Evolutionary conservation across 2,888 invertebrate genomes (phyloP), one percentile per base, ranked within the genome.

Genomic region (Tachina lurida): DNA sequence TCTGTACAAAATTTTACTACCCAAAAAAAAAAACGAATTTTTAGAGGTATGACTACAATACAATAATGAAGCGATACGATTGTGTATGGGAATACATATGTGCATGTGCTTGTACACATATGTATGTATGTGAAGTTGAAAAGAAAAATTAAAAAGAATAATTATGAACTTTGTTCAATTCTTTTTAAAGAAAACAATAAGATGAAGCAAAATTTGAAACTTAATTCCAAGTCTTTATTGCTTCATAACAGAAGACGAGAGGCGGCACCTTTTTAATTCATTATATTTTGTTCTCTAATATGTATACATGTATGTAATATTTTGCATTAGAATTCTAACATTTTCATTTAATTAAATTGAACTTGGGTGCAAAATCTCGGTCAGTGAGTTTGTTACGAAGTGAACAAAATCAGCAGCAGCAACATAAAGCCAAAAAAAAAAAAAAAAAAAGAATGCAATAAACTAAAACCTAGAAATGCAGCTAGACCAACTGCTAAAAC

Each of bases 361-460:
- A 82, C 82, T 85, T 85, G 85, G 82, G 58, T 85, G 85, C 70
- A 60, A 74, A 85, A 85, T 78, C 78, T 82, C 81, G 85, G 85
- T 85, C 85, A 85, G 63, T 85, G 85, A 82, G 82, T 85, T 58
- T 78, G 82, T 82, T 85, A 75, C 58, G 52, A 82, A 70, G 70
- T 78, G 76, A 74, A 58, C 62, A 80, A 54, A 56, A 76, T 31
- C 39, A 74, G 22, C 47, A 81, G 47, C 43, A 74, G 49, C 19
- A 75, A 22, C 22, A 58, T 13, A 58, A 41, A 47, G 10, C 65
- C 2, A 31, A 71, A 31, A 39, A 31, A 31, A 31, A 71, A 31
- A 39, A 31, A 58, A 67, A 2, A 60, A 62, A 17, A 56, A 13
- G 19, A 80, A 62, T 19, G 63, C 62, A 86, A 12, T 62, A 62